phyloP scores from a whole-genome alignment of 64 coral and sea anemone species.

The Actinia equina region DNA sequence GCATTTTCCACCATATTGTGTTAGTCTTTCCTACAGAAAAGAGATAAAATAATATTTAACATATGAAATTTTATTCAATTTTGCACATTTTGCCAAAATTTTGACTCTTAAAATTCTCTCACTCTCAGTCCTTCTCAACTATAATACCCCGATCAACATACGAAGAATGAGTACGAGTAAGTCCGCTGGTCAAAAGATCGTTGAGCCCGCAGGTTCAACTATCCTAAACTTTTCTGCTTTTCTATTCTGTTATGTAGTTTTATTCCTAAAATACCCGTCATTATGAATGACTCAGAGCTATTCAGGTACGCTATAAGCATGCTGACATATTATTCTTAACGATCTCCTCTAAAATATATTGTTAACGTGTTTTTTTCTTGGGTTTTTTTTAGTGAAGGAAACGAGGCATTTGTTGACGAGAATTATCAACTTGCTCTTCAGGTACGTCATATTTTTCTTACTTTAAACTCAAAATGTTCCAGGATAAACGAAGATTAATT shows the following conservation, averaged over 20 bases:
- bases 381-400: conserved; percentile 60
- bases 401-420: conserved; percentile 84
- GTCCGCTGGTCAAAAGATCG: not conserved
- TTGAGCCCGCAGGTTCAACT: not conserved
- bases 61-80: not conserved
- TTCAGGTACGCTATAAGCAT: not conserved
- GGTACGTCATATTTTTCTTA: conserved; percentile 16
- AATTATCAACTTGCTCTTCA: conserved; percentile 72
- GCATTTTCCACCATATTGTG: too few relatives aligned
- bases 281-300: not conserved
- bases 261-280: not conserved
- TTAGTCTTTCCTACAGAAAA: too few relatives aligned
- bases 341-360: not conserved
- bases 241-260: not conserved
- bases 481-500: too few relatives aligned
- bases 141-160: not conserved
- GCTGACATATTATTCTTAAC: not conserved
- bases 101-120: too few relatives aligned
- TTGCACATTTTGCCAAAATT: too few relatives aligned
- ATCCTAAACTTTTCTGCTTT: not conserved
- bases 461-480: not conserved
- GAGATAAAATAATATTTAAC: too few relatives aligned
- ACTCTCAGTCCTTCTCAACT: not conserved
- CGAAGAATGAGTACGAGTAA: not conserved
- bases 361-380: not conserved